A percentile compares a stretch with the other conserved stretches of the same genome.
Conservation (phyloP, 2,888 invertebrate genomes). For the Antheraea yamamai region DNA sequence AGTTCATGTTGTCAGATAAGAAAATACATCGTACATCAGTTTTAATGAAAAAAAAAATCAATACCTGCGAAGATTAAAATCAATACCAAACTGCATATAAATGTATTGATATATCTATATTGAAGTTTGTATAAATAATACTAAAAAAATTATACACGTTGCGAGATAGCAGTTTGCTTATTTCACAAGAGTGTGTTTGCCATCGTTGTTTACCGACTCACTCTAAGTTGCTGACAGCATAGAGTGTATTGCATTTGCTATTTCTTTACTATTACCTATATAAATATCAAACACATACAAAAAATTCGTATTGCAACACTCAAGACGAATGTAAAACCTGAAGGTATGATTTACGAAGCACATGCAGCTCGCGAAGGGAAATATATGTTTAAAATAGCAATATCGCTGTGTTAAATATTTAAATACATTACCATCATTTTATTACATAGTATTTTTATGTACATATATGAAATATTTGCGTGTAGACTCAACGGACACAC, state of each 20-base stretch:
- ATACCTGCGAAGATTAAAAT: conserved; percentile 6
- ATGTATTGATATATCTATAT: background rate
- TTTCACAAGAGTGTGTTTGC: conserved; percentile 63
- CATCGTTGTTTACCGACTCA: conserved; percentile 61
- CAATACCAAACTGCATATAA: background rate
- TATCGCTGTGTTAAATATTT: conserved; percentile 29
- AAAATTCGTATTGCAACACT: background rate
- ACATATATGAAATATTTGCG: conserved; percentile 32
- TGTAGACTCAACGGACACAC: conserved; percentile 31
- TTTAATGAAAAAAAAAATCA: conserved; percentile 23
- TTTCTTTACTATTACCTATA: background rate
- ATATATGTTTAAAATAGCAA: conserved; percentile 16
- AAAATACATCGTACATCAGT: conserved; percentile 20
- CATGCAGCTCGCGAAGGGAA: background rate
- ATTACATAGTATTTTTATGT: conserved; percentile 20
- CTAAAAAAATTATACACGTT: conserved; percentile 22
- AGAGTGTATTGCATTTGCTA: conserved; percentile 41
- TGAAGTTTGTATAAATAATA: background rate
- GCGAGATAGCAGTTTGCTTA: conserved; percentile 56
- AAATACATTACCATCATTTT: conserved; percentile 5
- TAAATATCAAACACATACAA: background rate
- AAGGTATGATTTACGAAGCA: conserved; percentile 30
- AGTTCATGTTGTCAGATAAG: conserved; percentile 36
- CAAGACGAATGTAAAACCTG: background rate
- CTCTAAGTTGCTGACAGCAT: conserved; percentile 44